Percentiles rank a stretch among this genome's conserved stretches.
phyloP scores from a whole-genome alignment of 1,140 invertebrate genomes.

The Drosophila repleta region DNA sequence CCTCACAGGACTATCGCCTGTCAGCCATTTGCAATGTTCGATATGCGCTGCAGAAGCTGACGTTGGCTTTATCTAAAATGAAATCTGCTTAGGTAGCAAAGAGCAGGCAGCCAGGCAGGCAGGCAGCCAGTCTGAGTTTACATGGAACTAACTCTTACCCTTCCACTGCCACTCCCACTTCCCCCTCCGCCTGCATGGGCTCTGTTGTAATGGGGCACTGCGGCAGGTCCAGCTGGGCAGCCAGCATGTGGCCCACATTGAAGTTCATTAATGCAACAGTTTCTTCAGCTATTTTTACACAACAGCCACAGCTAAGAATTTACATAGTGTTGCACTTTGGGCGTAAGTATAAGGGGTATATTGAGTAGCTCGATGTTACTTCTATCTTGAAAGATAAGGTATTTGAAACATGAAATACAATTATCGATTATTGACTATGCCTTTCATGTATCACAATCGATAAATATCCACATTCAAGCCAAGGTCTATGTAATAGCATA shows the following conservation, averaged over 20 bases:
- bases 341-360: not conserved
- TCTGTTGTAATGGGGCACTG: slow-evolving; percentile 1
- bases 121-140: not conserved
- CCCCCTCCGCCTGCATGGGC: not conserved
- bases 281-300: slow-evolving; percentile 48
- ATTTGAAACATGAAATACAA: too few species aligned
- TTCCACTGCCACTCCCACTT: not conserved
- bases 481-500: not conserved
- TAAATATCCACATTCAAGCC: not conserved
- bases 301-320: slow-evolving; percentile 1
- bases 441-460: not conserved
- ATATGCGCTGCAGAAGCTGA: slow-evolving; percentile 60
- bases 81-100: slow-evolving; percentile 72
- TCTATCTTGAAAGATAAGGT: too few species aligned
- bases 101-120: not conserved
- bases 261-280: slow-evolving; percentile 69
- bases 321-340: not conserved
- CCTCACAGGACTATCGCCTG: slow-evolving; percentile 33
- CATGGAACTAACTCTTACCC: not conserved
- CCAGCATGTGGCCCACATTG: slow-evolving; percentile 61
- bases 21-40: slow-evolving; percentile 56
- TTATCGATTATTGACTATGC: too few species aligned
- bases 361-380: too few species aligned
- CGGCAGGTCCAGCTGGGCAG: slow-evolving; percentile 18
- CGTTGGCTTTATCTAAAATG: slow-evolving; percentile 75